These are phyloP conservation scores for Xestoiulus laeticollis DNA, from an alignment of 2,888 invertebrate species.

Conservation along the genomic window DNA sequence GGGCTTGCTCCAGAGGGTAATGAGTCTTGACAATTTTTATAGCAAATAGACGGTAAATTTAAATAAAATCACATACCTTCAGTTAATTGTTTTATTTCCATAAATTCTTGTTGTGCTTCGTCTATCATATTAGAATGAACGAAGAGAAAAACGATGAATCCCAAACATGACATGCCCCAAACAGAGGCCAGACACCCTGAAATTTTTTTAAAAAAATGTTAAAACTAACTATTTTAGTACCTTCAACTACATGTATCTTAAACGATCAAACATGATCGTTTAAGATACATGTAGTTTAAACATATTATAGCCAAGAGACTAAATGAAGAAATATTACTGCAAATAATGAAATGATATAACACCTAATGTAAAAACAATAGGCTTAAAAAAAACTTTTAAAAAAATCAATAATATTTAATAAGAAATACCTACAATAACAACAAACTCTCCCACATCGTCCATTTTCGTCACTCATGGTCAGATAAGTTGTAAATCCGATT, in stretches of 20 bases:
- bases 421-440: neutral
- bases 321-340: too few species aligned
- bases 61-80: neutral
- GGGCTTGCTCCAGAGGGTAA: too few species aligned
- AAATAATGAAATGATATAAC: too few species aligned
- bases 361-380: neutral
- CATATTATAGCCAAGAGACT: too few species aligned
- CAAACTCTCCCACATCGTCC: neutral
- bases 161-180: slow-evolving; percentile 24
- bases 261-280: too few species aligned
- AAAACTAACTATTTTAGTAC: neutral
- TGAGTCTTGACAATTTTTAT: too few species aligned
- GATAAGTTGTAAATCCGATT: neutral
- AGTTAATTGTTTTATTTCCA: neutral
- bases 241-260: neutral
- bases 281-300: too few species aligned
- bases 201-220: neutral
- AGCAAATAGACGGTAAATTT: too few species aligned
- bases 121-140: slow-evolving; percentile 3
- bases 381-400: too few species aligned
- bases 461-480: neutral
- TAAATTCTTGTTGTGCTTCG: neutral
- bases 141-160: slow-evolving; percentile 46
- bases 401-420: too few species aligned
- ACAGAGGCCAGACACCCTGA: slow-evolving; percentile 22